A percentile compares a stretch with the other conserved stretches of the same genome.
Conservation (phyloP, 2,888 invertebrate species). For the Steinernema scapterisci region DNA sequence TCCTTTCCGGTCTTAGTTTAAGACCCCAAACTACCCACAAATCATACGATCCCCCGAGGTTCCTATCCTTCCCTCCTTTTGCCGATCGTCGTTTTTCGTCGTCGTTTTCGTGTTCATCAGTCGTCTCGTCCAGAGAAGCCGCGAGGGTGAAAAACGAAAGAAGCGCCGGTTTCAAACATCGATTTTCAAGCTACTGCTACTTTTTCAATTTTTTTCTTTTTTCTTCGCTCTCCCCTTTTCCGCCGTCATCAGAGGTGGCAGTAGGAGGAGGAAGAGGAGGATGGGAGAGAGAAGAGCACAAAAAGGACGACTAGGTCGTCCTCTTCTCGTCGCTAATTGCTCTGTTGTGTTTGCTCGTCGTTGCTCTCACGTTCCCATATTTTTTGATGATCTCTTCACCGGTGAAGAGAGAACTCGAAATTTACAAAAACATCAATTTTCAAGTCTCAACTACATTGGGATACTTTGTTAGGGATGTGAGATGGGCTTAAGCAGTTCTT, state of each 20-base stretch:
- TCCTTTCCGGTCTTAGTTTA: no score
- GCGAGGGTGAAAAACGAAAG: constrained; percentile 15
- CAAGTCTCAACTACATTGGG: no score
- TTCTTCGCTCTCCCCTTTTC: neutral
- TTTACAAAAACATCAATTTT: neutral
- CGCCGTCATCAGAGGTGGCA: no score
- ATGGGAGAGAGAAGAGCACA: neutral
- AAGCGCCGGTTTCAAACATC: constrained; percentile 31
- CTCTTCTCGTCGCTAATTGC: constrained; percentile 8
- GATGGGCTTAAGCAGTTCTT: no score
- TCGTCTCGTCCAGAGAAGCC: constrained; percentile 22
- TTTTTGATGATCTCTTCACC: neutral
- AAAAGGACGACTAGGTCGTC: neutral
- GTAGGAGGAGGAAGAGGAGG: neutral
- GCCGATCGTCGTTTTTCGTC: constrained; percentile 1
- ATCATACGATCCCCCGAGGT: neutral
- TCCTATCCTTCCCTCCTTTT: neutral
- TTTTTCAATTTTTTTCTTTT: constrained; percentile 24
- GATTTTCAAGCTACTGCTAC: constrained; percentile 31
- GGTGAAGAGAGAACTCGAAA: neutral
- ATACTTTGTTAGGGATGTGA: no score
- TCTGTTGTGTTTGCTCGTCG: neutral
- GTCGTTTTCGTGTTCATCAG: constrained; percentile 23
- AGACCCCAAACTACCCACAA: neutral
- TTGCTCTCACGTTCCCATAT: neutral